Base-by-base conservation (phyloP, 2,888 invertebrate genomes). In the Nomada ruficornis region DNA sequence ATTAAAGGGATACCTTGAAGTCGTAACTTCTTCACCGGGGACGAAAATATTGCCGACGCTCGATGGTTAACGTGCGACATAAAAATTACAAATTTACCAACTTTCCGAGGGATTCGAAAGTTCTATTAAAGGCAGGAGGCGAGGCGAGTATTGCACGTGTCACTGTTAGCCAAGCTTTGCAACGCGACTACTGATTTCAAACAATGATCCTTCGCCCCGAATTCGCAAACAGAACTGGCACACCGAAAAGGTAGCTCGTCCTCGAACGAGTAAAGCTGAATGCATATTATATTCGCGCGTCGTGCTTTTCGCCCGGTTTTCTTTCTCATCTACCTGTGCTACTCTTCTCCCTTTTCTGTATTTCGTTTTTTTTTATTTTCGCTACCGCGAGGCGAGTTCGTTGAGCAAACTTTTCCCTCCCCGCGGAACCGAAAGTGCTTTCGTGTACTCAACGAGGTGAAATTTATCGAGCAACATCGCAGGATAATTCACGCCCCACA, bases 401-500 rank as follows among this genome's bases (percentile, higher is more conserved):
- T 44, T 20, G 68, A 62, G 42, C 10, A 59, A 81, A 77, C 59
- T 83, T 82, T 67, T 62, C 63, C 60, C 77, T 57, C 26, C 63
- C 65, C 50, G 23, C 62, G 57, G 57, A 59, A 52, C 57, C 54
- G 70, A 55, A 57, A 50, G 74, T 67, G 70, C 64, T 77, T 84
- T 77, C 77, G 80, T 70, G 80, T 86, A 85, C 85, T 88, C 88
- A 88, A 83, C 85, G 80, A 88, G 82, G 86, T 86, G 86, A 88
- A 88, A 88, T 88, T 88, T 88, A 88, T 88, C 83, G 88, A 67
- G 86, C 83, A 85, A 83, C 86, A 85, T 86, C 77, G 67, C 73
- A 80, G 70, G 80, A 85, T 88, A 86, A 88, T 88, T 88, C 88
- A 88, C 87, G 85, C 86, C 79, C 71, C 77, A 78, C 77, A 85